Conservation (phyloP, 2,797 vertebrate genomes). For the Sebastes iracundus region DNA sequence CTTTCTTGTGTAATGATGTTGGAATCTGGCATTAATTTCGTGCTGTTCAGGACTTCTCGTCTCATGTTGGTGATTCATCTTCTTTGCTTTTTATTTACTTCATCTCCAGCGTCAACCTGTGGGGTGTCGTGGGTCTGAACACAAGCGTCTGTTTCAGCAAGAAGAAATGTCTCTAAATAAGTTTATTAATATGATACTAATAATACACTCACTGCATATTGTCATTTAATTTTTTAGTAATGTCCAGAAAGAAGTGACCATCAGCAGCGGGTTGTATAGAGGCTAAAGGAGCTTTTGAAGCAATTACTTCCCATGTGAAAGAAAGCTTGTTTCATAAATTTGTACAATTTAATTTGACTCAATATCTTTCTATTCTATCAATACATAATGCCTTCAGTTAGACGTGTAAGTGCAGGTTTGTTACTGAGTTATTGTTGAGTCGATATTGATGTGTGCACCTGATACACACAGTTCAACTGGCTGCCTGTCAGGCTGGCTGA, state of each 20-base stretch:
- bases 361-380: no score
- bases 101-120: background rate
- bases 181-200: constrained; percentile 68
- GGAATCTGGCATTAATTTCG: constrained; percentile 10
- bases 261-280: no score
- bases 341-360: no score
- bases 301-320: no score
- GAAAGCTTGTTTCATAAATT: no score
- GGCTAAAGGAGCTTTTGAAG: no score
- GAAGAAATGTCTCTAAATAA: constrained; percentile 34
- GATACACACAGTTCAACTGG: background rate
- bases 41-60: constrained; percentile 32
- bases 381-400: no score
- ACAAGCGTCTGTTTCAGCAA: constrained; percentile 18
- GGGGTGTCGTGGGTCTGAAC: constrained; percentile 1
- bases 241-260: no score
- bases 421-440: no score
- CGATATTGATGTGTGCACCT: background rate
- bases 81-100: constrained; percentile 6
- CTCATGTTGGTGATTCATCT: constrained; percentile 11
- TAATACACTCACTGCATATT: constrained; percentile 44
- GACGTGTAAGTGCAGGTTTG: no score
- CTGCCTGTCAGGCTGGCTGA: background rate
- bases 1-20: constrained; percentile 14
- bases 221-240: constrained; percentile 13